Evolutionary conservation across 2,113 vertebrate species (phyloP).

Genomic region (Mormyrus lacerda): DNA sequence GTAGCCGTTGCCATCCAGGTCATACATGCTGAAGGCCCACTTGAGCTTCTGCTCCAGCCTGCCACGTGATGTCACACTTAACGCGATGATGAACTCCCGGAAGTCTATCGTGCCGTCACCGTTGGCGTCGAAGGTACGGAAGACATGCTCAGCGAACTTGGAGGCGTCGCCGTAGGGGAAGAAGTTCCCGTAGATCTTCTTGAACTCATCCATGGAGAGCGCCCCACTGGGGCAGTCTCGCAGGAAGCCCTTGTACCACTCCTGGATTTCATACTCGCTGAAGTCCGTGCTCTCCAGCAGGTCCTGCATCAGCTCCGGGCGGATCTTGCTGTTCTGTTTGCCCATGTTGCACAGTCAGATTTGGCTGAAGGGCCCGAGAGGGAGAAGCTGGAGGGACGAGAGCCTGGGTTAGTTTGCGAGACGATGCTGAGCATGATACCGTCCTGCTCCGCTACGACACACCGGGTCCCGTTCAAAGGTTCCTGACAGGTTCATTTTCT

Average conservation of each 20-base stretch:
- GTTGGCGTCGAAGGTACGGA: constrained; percentile 96
- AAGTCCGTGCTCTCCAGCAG: constrained; percentile 97
- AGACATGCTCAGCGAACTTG: constrained; percentile 96
- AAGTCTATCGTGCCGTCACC: constrained; percentile 96
- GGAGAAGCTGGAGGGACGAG: constrained; percentile 20
- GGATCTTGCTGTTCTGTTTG: constrained; percentile 98
- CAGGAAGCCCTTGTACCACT: constrained; percentile 99
- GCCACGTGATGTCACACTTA: constrained; percentile 90
- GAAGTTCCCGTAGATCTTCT: constrained; percentile 99
- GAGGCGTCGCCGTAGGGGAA: constrained; percentile 98
- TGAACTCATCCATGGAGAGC: constrained; percentile 96
- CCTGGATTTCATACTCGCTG: constrained; percentile 93
- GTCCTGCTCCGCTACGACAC: not conserved
- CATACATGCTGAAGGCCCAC: constrained; percentile 99
- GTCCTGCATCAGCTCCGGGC: constrained; percentile 97
- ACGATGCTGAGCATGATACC: not conserved
- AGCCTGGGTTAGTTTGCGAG: not conserved
- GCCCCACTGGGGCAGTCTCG: constrained; percentile 97
- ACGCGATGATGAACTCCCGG: constrained; percentile 97
- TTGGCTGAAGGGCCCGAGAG: constrained; percentile 51
- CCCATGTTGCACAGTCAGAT: constrained; percentile 64
- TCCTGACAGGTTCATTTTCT: not conserved
- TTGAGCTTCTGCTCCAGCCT: constrained; percentile 97
- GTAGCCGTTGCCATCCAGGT: constrained; percentile 96
- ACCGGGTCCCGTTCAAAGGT: not conserved